These are phyloP conservation scores for Scartelaos histophorus DNA, from an alignment of 2,113 vertebrate genomes.

Conservation along the genomic window DNA sequence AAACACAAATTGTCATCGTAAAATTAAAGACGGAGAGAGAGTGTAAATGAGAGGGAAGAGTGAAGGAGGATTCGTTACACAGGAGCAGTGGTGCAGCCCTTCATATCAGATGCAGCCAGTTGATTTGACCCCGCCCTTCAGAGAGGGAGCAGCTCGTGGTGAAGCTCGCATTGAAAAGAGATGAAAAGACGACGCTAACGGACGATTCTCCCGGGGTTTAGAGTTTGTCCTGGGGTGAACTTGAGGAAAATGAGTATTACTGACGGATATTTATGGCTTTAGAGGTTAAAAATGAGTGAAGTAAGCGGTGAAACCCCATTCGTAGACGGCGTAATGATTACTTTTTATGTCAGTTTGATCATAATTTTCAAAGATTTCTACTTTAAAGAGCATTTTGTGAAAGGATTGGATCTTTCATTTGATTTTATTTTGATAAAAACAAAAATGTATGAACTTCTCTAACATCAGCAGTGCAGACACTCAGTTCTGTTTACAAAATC, in stretches of 20 bases:
- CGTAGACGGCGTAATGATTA: no score
- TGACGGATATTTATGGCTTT: background rate
- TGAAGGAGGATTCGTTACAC: no score
- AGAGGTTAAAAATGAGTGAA: background rate
- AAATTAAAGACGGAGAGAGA: no score
- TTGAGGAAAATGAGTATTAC: background rate
- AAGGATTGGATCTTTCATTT: no score
- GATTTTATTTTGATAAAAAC: no score
- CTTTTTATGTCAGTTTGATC: background rate
- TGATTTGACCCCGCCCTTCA: conserved; percentile 43
- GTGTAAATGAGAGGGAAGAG: no score
- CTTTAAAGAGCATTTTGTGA: no score
- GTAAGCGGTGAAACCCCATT: no score
- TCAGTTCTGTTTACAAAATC: no score
- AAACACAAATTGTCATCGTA: no score
- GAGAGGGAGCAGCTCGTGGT: conserved; percentile 24
- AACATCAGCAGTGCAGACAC: no score
- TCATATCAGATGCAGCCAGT: conserved; percentile 38
- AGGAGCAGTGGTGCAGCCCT: background rate
- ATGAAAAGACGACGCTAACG: conserved; percentile 1
- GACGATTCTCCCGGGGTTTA: background rate
- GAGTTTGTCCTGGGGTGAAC: background rate
- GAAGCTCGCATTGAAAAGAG: conserved; percentile 25
- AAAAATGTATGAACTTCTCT: no score
- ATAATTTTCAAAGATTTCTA: background rate